Base-by-base conservation (phyloP, 1,140 invertebrate species). In the Leptinotarsa texana region DNA sequence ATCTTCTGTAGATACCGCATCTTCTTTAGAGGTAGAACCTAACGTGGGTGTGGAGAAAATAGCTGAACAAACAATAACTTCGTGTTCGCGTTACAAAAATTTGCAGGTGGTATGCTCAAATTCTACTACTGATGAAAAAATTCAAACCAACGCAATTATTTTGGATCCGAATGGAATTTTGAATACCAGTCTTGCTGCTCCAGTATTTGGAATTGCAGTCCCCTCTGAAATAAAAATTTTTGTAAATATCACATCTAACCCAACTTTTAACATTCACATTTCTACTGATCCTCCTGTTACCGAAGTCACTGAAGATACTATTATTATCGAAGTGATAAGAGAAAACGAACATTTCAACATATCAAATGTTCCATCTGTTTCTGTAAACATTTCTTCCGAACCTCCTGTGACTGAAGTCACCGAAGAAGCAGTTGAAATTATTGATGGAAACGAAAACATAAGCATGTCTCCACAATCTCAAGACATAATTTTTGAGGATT, bases 241-340 rank as follows among this genome's bases (percentile, higher is more conserved):
- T 68, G 15, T 68, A 3, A 68, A 68, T 17, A 68, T 68, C 13
- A 68, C 66, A 15, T 68, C 66, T 68, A 68, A 42, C 15, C 66
- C 66, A 8, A 68, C 27, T 68, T n/a, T 42, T n/a, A 42, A 42
- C n/a, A n/a, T 68, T 17, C 27, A 47, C n/a, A 15, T 57, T 57
- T 57, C 51, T 0, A 57, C 51, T 3, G 0, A 57, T 17, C 51
- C 51, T 57, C 51, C 51, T 57, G 51, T 57, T 13, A 57, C 3
- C 0, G 15, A 57, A 57, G 51, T 57, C n/a, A 18, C 15, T 57
- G 3, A 57, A 57, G 51, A 57, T 15, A 57, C 51, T 57, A 17
- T 57, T 57, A 18, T 57, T 18, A 57, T 57, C n/a, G 51, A 57
- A n/a, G 51, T 57, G 1, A 57, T 57, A 15, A 8, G 8, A 42